Evolutionary conservation across 2,797 vertebrate genomes (phyloP).

Genomic region (Streptopelia turtur): DNA sequence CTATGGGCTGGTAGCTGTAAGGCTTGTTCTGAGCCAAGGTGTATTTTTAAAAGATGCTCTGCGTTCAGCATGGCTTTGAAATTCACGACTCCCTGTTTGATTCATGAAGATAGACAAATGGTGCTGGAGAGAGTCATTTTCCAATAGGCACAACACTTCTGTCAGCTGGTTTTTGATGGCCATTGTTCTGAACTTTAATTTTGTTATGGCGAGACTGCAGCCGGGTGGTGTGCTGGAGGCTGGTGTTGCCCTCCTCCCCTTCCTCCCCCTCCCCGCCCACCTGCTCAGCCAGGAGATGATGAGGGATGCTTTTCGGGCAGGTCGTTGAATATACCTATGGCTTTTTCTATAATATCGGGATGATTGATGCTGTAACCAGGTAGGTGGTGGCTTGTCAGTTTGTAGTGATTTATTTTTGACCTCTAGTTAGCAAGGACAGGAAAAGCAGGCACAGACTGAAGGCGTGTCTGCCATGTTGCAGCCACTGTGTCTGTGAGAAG

Average conservation of each 20-base stretch:
- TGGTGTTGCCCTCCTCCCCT: not conserved
- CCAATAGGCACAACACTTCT: not conserved
- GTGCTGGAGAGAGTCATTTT: rapidly evolving
- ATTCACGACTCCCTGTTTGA: rapidly evolving
- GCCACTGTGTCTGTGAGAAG: not conserved
- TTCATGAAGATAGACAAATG: not conserved
- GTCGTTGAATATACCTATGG: not conserved
- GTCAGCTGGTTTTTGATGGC: not conserved
- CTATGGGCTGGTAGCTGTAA: not conserved
- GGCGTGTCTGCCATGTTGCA: not conserved
- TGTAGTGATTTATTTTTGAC: not conserved
- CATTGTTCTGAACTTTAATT: not conserved
- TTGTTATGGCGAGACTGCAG: not conserved
- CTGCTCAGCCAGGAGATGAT: not conserved
- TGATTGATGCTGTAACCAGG: not conserved
- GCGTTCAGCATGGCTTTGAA: not conserved
- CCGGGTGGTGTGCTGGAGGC: not conserved
- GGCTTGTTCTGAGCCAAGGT: not conserved
- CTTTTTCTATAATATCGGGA: not conserved
- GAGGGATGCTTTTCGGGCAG: not conserved
- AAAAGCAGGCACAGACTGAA: not conserved
- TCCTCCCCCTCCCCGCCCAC: rapidly evolving
- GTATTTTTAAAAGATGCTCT: not conserved
- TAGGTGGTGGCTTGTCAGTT: not conserved
- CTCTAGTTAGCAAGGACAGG: not conserved